These are phyloP conservation scores for Bombus cullumanus DNA, from an alignment of 1,140 invertebrate species.

Conservation along the genomic window DNA sequence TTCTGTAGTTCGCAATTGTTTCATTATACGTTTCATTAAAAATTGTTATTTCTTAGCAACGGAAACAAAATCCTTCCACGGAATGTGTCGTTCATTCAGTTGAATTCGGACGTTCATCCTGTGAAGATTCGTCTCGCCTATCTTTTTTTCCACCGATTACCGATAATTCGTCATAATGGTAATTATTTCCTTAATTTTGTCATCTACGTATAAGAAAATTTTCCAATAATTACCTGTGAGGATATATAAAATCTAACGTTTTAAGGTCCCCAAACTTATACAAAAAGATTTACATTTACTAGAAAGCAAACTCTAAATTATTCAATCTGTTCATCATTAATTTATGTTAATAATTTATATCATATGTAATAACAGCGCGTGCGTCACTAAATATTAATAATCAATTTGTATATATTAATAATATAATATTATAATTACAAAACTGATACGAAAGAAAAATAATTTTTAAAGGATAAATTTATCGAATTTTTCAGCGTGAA, in stretches of 20 bases:
- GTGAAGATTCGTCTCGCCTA: constrained; percentile 35
- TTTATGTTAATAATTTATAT: neutral
- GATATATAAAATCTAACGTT: neutral
- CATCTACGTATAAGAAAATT: no score
- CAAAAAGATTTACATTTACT: neutral
- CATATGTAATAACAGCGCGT: neutral
- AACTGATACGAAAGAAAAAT: neutral
- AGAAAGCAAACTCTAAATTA: neutral
- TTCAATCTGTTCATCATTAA: neutral
- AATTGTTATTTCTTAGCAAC: constrained; percentile 48
- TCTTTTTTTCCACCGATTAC: neutral
- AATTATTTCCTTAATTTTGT: constrained; percentile 10
- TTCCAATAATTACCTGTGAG: no score
- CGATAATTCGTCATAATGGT: constrained; percentile 55
- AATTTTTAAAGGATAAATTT: neutral
- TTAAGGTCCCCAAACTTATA: no score
- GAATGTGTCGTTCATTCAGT: constrained; percentile 32
- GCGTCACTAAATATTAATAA: neutral
- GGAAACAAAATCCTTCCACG: constrained; percentile 56
- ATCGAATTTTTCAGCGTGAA: constrained; percentile 63
- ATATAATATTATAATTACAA: neutral
- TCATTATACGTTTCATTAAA: neutral
- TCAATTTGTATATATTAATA: neutral
- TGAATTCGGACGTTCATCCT: constrained; percentile 22
- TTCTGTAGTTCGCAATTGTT: neutral